Evolutionary conservation across 2,888 invertebrate species (phyloP).

Genomic region (Rhagium mordax): DNA sequence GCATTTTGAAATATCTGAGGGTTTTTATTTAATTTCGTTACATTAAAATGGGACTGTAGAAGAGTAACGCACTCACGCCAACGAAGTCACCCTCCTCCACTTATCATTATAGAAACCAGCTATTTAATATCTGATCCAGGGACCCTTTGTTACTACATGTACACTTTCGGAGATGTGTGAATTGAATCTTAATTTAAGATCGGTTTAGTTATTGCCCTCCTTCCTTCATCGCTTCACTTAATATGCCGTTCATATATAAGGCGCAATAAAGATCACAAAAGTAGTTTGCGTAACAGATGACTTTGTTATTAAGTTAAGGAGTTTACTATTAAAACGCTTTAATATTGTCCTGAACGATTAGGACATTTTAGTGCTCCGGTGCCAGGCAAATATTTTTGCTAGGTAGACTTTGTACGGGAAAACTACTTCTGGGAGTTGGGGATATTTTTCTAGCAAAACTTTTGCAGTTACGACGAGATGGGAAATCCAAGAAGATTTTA

Average conservation of each 20-base stretch:
- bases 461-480: too few species aligned
- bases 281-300: constrained; percentile 27
- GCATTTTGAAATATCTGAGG: too few species aligned
- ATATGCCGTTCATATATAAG: constrained; percentile 16
- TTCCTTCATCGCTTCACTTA: constrained; percentile 12
- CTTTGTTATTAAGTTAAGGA: constrained; percentile 24
- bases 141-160: constrained; percentile 57
- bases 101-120: constrained; percentile 34
- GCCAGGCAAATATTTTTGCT: background rate
- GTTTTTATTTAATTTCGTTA: too few species aligned
- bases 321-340: constrained; percentile 13
- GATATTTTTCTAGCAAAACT: too few species aligned
- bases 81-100: background rate
- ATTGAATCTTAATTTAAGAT: constrained; percentile 52
- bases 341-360: background rate
- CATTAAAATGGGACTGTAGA: background rate
- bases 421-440: too few species aligned
- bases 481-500: too few species aligned
- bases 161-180: constrained; percentile 54
- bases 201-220: constrained; percentile 20
- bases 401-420: too few species aligned
- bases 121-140: constrained; percentile 57
- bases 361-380: background rate
- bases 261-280: constrained; percentile 29
- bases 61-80: background rate